These are phyloP conservation scores for Camponotus pennsylvanicus DNA, from an alignment of 1,140 invertebrate species.

Conservation along the genomic window DNA sequence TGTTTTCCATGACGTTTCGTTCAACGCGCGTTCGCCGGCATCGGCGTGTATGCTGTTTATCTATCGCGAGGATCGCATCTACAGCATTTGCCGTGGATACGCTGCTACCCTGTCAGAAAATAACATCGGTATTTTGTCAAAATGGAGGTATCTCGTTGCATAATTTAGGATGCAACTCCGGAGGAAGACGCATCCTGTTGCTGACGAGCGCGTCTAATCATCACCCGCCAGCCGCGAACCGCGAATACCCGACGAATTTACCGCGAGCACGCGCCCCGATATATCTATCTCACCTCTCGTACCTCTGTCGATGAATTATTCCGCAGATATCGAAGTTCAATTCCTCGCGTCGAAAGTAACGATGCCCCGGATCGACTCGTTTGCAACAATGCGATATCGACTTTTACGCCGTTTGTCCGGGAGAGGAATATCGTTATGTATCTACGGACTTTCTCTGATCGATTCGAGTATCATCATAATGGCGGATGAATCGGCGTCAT, in stretches of 20 bases:
- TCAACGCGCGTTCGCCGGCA: neutral
- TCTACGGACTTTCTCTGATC: constrained; percentile 66
- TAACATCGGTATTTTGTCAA: too few relatives aligned
- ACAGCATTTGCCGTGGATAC: neutral
- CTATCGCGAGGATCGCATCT: too few relatives aligned
- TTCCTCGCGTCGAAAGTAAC: constrained; percentile 79
- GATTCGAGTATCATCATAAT: constrained; percentile 59
- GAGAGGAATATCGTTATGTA: constrained; percentile 65
- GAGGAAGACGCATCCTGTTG: neutral
- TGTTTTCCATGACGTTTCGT: constrained; percentile 68
- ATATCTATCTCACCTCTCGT: constrained; percentile 63
- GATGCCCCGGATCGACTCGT: constrained; percentile 70
- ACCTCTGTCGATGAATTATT: constrained; percentile 72
- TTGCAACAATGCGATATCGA: constrained; percentile 73
- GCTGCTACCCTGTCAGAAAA: too few relatives aligned
- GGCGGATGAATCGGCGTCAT: too few relatives aligned
- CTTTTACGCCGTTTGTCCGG: constrained; percentile 60
- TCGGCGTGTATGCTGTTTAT: neutral
- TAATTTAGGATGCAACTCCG: constrained; percentile 57
- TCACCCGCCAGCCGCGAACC: neutral
- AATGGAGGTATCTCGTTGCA: constrained; percentile 62
- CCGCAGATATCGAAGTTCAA: constrained; percentile 81
- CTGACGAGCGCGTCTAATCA: too few relatives aligned
- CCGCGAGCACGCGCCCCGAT: constrained; percentile 71
- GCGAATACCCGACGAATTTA: constrained; percentile 71